A percentile compares a stretch with the other conserved stretches of the same genome.
These are phyloP conservation scores for Cephalopterus ornatus DNA, from an alignment of 2,113 vertebrate genomes.

Conservation along the genomic window DNA sequence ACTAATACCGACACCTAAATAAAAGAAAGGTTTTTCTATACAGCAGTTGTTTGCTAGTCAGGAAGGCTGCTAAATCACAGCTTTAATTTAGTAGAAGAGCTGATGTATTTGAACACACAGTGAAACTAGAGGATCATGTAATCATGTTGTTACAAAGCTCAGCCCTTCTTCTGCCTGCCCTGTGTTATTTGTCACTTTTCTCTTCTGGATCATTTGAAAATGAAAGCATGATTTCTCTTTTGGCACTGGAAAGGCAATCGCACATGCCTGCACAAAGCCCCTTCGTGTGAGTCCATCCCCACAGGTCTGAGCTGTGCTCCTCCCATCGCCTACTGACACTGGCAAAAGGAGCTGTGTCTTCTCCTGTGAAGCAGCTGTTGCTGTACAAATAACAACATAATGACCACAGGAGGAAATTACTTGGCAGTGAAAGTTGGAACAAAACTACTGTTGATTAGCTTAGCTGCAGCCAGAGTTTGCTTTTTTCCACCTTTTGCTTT, in stretches of 20 bases:
- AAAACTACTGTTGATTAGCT: background rate
- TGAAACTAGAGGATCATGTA: background rate
- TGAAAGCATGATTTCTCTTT: background rate
- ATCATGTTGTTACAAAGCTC: background rate
- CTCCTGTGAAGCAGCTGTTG: background rate
- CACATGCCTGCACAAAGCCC: background rate
- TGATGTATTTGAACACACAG: background rate
- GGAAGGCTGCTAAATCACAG: background rate
- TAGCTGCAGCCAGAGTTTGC: background rate
- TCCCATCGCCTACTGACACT: background rate
- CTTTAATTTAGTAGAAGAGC: background rate
- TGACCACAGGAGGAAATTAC: background rate
- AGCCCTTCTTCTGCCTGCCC: background rate
- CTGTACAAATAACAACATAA: background rate
- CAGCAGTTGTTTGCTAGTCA: background rate
- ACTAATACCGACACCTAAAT: background rate
- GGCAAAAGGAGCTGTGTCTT: background rate
- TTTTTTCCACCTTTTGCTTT: background rate
- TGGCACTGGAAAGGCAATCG: background rate
- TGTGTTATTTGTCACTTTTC: background rate
- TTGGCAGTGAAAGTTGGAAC: background rate
- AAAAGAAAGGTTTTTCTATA: background rate
- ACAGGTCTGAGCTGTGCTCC: background rate
- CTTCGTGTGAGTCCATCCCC: rapidly evolving
- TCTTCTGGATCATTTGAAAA: background rate